A percentile compares a stretch with the other conserved stretches of the same genome.
Conservation (phyloP, 2,888 invertebrate species). For the Lasioglossum figueresi region DNA sequence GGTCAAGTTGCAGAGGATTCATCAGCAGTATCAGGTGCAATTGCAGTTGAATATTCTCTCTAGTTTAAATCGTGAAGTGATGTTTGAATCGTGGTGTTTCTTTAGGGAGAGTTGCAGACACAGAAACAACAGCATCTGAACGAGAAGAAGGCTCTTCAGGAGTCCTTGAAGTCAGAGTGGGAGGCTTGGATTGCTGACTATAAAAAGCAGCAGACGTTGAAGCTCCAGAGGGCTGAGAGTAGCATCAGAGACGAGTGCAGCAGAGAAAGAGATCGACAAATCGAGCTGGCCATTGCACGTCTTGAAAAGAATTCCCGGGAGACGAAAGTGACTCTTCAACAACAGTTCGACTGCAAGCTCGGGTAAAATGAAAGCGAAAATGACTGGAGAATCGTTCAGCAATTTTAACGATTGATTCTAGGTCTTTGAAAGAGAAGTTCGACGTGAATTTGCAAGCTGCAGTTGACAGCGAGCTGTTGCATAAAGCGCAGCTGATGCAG, state of each 20-base stretch:
- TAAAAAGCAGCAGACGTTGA: slow-evolving; percentile 86
- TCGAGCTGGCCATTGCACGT: slow-evolving; percentile 89
- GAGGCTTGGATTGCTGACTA: slow-evolving; percentile 88
- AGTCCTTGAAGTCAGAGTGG: slow-evolving; percentile 87
- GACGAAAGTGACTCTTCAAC: slow-evolving; percentile 85
- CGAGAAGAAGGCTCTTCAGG: slow-evolving; percentile 86
- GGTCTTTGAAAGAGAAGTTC: slow-evolving; percentile 91
- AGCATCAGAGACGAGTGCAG: slow-evolving; percentile 89
- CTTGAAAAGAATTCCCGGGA: slow-evolving; percentile 88
- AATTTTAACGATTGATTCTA: slow-evolving; percentile 78
- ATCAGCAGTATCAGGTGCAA: slow-evolving; percentile 71
- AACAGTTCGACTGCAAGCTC: slow-evolving; percentile 86
- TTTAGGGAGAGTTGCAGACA: slow-evolving; percentile 73
- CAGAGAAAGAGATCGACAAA: slow-evolving; percentile 91
- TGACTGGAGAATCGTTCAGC: neutral
- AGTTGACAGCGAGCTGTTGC: slow-evolving; percentile 88
- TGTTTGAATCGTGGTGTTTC: neutral
- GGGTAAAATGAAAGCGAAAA: slow-evolving; percentile 70
- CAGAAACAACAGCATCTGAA: slow-evolving; percentile 79
- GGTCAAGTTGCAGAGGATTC: slow-evolving; percentile 66
- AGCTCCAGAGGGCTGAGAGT: slow-evolving; percentile 88
- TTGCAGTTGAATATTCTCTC: neutral
- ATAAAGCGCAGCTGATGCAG: slow-evolving; percentile 88
- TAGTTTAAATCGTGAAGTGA: neutral
- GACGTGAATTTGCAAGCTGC: slow-evolving; percentile 89